Base-by-base conservation (phyloP, 2,113 vertebrate genomes). In the Myrmophylax atrothorax region DNA sequence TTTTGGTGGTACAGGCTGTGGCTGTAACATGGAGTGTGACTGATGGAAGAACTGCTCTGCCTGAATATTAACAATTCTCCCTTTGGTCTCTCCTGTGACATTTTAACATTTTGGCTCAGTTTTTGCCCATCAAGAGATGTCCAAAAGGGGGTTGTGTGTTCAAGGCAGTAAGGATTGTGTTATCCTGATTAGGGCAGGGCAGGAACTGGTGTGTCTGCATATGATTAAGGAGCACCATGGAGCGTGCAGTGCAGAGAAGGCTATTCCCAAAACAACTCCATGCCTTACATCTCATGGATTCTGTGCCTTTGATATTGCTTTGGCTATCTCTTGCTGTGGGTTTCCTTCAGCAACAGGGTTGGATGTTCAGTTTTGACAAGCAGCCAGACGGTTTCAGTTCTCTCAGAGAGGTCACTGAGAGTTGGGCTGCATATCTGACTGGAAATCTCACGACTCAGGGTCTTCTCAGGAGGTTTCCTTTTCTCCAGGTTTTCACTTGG, bases 361-460 rank as follows among this genome's bases (percentile, higher is more conserved):
- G 88, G 90, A 91, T 69, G 90, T 72, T 96, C 69, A 96, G 83
- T 96, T 97, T 95, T 96, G 97, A 97, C 93, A 95, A 93, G 93
- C 1, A 1, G 84, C 90, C 97, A 97, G 94, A 87, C 73, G 70
- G 93, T 79, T 94, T 88, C 55, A 79, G 66, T 87, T 68, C 92
- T 92, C 87, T 89, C 53, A 22, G 85, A 95, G 91, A 95, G 94
- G 58, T 72, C 94, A 94, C 9, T 60, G 55, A 93, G 68, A 93
- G 82, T 95, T 96, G 83, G 59, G 53, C 56, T 97, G 88, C 50
- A 70, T 96, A 81, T 97, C 96, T 92, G 22, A 64, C 89, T 91
- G 92, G 83, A 90, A 78, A 97, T 96, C 91, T 97, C 89, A 46
- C 50, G 73, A 75, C 60, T 83, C 62, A n/a, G 31, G 72, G 75